Base-by-base conservation (phyloP, 2,888 invertebrate species). In the Entomobrya proxima region DNA sequence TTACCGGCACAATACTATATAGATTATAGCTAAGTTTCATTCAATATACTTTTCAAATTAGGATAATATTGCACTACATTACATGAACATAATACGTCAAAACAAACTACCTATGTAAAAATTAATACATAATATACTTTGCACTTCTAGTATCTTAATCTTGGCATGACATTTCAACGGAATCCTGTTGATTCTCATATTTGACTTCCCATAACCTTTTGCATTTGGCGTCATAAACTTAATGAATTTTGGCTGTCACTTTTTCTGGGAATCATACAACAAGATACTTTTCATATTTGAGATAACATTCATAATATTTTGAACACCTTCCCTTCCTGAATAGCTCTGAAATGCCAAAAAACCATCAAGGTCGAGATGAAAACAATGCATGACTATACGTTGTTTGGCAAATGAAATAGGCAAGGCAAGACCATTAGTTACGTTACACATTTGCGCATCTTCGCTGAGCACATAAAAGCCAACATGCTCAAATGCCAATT, bases 301-400 rank as follows among this genome's bases (percentile, higher is more conserved):
- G 52, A 35, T 58, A 58, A 24, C 27, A 61, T 74, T 74, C 32
- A 50, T n/a, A n/a, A n/a, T 50, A 72, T 50, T 69, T 72, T 74
- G 35, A 30, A 52, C 74, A 74, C 52, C 52, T 74, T 74, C 52
- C 32, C 32, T 76, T 35, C 52, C 55, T 24, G 55, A 76, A 13
- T 44, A 18, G 30, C 35, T 79, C 50, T 35, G 50, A 67, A 79
- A 79, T 21, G 64, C 79, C 64, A 79, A 79, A 78, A 78, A 79
- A 64, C 47, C 47, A 79, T 35, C 79, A 79, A 79, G 79, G 79
- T 50, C 79, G 69, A 52, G 21, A 32, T 58, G 24, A 79, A 58
- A 78, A 35, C 58, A 76, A 40, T 58, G 13, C 32, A 35, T 61
- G 21, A 44, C 44, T 27, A n/a, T 24, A 24, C 18, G 27, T 11